Conservation (phyloP, 1,140 invertebrate genomes). For the Calliphora vicina region DNA sequence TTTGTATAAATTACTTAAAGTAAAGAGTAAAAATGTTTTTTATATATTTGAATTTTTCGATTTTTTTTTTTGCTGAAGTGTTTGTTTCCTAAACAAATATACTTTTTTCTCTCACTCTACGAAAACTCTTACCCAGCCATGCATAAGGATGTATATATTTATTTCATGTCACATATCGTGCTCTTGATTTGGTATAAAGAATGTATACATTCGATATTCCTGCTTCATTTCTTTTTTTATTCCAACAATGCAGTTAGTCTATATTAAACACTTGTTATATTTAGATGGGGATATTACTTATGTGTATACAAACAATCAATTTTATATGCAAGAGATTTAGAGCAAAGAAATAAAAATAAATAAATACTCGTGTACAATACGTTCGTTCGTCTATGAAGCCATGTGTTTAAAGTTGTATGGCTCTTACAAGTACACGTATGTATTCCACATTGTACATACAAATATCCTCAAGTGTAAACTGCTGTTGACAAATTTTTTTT, state of each 20-base stretch:
- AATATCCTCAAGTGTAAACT: neutral
- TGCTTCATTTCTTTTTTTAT: neutral
- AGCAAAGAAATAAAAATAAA: neutral
- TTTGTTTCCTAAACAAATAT: neutral
- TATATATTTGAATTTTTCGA: neutral
- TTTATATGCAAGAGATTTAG: neutral
- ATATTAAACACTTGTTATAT: slow-evolving; percentile 3
- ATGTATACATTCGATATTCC: neutral
- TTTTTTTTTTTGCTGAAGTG: neutral
- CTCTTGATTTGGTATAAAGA: neutral
- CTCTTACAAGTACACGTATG: neutral
- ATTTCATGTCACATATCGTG: neutral
- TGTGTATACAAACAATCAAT: neutral
- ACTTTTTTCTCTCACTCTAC: neutral
- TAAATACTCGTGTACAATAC: neutral
- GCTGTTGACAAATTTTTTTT: neutral
- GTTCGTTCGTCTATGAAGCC: neutral
- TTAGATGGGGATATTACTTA: neutral
- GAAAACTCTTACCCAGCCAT: neutral
- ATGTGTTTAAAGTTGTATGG: neutral
- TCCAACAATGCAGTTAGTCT: neutral
- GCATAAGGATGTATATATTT: neutral
- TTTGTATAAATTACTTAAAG: neutral
- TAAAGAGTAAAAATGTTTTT: neutral
- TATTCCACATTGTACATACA: neutral